Percentiles rank a stretch among this genome's conserved stretches.
phyloP scores from a whole-genome alignment of 1,140 invertebrate species.

The Cydia strobilella region DNA sequence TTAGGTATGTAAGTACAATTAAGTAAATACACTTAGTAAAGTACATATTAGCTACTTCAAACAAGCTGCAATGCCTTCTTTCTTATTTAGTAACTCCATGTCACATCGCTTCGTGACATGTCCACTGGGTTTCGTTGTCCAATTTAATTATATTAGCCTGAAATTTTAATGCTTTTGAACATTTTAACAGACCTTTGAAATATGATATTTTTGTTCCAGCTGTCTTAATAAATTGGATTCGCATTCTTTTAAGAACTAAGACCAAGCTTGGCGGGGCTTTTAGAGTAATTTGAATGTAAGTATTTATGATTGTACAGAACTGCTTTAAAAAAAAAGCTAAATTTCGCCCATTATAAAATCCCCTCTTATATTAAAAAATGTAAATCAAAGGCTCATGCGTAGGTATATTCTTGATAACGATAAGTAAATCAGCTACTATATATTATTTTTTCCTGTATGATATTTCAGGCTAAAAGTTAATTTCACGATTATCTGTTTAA shows the following conservation, averaged over 20 bases:
- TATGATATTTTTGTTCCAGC: constrained; percentile 23
- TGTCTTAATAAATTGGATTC: constrained; percentile 16
- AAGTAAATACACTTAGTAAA: no score
- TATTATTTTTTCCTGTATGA: no score
- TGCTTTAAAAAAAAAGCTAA: no score
- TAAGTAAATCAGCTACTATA: no score
- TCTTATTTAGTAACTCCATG: constrained; percentile 31
- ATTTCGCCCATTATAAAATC: no score
- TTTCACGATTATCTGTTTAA: no score
- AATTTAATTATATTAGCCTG: constrained; percentile 59
- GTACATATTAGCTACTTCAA: no score
- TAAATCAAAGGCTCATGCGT: no score
- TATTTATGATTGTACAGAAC: not conserved
- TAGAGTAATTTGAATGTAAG: not conserved
- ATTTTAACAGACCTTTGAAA: constrained; percentile 34
- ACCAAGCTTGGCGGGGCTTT: not conserved
- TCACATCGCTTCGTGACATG: constrained; percentile 40
- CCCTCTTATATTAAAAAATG: no score
- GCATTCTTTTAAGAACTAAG: not conserved
- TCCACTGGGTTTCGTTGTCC: constrained; percentile 48
- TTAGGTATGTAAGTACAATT: no score
- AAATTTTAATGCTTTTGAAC: constrained; percentile 47
- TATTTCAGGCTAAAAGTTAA: no score
- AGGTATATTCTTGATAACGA: no score
- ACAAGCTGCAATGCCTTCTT: not conserved